Base-by-base conservation (phyloP, 2,888 invertebrate genomes). In the Pristionchus entomophagus region DNA sequence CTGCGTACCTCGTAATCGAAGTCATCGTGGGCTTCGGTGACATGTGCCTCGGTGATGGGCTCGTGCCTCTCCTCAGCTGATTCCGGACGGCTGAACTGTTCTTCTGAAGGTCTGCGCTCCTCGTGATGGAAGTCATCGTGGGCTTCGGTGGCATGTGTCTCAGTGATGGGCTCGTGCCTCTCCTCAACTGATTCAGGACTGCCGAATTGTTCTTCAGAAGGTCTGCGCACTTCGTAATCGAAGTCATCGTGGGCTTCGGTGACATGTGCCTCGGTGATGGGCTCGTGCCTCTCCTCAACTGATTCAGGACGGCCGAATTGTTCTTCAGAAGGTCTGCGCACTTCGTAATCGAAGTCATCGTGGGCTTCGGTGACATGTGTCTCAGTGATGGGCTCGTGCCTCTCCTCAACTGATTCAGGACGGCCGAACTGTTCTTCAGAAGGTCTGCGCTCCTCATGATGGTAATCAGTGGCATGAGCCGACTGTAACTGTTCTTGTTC, bases 361-460 rank as follows among this genome's bases (percentile, higher is more conserved):
- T 62, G 32, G 4, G 62, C 32, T 8, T 62, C 62, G 62, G 56
- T 56, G 56, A 56, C 56, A 56, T 56, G 56, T 5, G 56, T 22
- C 22, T 56, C 56, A 10, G 32, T 32, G 14, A 62, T 12, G 32
- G 29, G 62, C 32, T 62, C 62, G 32, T 26, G 62, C 32, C 19
- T 56, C 56, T 56, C 22, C 56, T 56, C 56, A n/a, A 22, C 56
- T 5, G 56, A 56, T n/a, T 56, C 56, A n/a, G 56, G 56, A 14
- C 56, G 56, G 10, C 22, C 56, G 56, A 56, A 56, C 14, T 62
- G 19, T 8, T 62, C 29, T 6, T 32, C 62, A 8, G 84, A 87
- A 80, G 81, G 83, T 38, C 69, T 35, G 35, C 38, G 51, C 35
- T 85, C 53, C 17, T 85, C 59, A 38, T 82, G 82, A 53, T 0